Evolutionary conservation across 2,888 invertebrate genomes (phyloP), one percentile per base, ranked within the genome.

Genomic region (Catocala sponsa): DNA sequence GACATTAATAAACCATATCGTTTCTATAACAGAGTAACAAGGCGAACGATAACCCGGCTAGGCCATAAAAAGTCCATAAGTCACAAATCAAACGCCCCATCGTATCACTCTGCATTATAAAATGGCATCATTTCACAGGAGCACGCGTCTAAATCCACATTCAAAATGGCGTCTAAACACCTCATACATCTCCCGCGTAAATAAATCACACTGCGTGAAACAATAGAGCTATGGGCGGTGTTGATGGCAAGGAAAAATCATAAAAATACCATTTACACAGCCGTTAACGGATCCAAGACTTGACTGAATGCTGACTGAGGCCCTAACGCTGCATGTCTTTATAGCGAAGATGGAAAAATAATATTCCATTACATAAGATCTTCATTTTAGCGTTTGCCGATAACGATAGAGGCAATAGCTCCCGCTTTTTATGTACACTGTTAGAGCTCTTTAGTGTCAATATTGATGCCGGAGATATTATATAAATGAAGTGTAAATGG

Each of bases 231-330:
- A 67, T 64, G 59, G 56, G 68, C 69, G 65, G 55, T 53, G 74
- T 72, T 79, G 79, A 78, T 81, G 80, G 75, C 78, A 75, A 74
- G 70, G 76, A 75, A 74, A 77, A 82, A 86, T 84, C 86, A 88
- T 88, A 88, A 88, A 87, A 88, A 87, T 78, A 80, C 82, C 88
- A 88, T 63, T 88, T 87, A 86, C 77, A 77, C 63, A 55, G 78
- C 81, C 82, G 85, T 85, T 87, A 87, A 81, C 81, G 69, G 80
- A 74, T 79, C 80, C 76, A 63, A 68, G 65, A 67, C 70, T 72
- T 58, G 66, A 62, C 70, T 60, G 65, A 58, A 61, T 68, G 49
- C 57, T 72, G 63, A 63, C 42, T 59, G 58, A 51, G 43, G 6
- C 46, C 48, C 42, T 65, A 52, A 74, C 65, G 69, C 54, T 70